A percentile compares a stretch with the other conserved stretches of the same genome.
phyloP scores from a whole-genome alignment of 2,113 vertebrate genomes.

The Myiozetetes cayanensis region DNA sequence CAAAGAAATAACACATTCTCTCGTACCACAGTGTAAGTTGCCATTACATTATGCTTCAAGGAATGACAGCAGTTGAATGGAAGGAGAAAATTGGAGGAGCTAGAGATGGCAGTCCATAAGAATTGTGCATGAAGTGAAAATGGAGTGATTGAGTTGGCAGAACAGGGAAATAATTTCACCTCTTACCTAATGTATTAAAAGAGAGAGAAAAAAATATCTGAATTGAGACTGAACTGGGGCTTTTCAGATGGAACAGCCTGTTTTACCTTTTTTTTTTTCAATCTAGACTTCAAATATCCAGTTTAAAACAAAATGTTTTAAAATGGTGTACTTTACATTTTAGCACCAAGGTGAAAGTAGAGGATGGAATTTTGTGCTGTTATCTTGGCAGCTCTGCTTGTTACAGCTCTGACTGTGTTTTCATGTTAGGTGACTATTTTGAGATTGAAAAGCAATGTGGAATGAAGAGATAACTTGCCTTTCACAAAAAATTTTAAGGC shows the following conservation, averaged over 20 bases:
- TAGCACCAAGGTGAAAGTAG: neutral
- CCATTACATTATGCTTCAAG: neutral
- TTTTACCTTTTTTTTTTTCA: neutral
- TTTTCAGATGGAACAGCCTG: neutral
- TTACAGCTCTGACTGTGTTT: conserved; percentile 13
- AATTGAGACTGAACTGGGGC: neutral
- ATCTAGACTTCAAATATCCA: neutral
- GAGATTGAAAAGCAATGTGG: neutral
- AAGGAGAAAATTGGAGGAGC: neutral
- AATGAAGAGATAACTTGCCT: conserved; percentile 15
- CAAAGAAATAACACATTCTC: neutral
- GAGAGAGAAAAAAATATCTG: neutral
- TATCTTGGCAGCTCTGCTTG: conserved; percentile 35
- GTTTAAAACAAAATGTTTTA: neutral
- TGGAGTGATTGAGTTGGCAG: neutral
- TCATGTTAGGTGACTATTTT: conserved; percentile 36
- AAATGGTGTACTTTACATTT: neutral
- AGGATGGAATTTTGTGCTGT: conserved; percentile 12
- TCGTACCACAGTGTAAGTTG: neutral
- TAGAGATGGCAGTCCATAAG: neutral
- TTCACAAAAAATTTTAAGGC: neutral
- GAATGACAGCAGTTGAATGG: conserved; percentile 1
- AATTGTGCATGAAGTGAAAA: neutral
- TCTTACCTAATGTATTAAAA: neutral
- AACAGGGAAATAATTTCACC: neutral